phyloP scores from a whole-genome alignment of 2,888 invertebrate species.

The Horisme vitalbata region DNA sequence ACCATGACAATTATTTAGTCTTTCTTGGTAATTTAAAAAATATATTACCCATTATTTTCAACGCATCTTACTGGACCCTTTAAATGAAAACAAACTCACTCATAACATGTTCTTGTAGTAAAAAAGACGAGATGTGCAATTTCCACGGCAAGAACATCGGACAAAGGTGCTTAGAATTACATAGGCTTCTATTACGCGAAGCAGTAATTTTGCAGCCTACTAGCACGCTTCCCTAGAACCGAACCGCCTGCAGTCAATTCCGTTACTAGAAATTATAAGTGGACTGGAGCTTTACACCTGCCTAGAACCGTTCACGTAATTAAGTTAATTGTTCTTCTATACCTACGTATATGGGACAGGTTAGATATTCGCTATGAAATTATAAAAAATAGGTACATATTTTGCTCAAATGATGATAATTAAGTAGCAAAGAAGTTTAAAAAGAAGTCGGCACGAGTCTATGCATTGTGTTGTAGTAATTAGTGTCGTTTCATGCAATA shows the following conservation, averaged over 20 bases:
- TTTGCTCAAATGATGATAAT: slow-evolving; percentile 29
- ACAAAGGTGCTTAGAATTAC: slow-evolving; percentile 70
- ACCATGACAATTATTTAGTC: no score
- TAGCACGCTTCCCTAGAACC: slow-evolving; percentile 71
- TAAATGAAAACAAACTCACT: neutral
- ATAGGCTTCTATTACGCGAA: slow-evolving; percentile 66
- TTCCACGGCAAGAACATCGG: slow-evolving; percentile 52
- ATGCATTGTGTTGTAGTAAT: slow-evolving; percentile 16
- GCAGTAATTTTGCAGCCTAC: slow-evolving; percentile 72
- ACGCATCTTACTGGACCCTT: neutral
- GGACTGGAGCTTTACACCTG: slow-evolving; percentile 70
- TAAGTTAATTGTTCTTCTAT: slow-evolving; percentile 69
- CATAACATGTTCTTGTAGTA: neutral
- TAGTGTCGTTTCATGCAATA: no score
- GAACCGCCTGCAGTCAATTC: slow-evolving; percentile 72
- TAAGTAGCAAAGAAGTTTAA: slow-evolving; percentile 17
- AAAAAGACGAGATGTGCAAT: slow-evolving; percentile 27
- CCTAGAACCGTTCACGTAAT: slow-evolving; percentile 73
- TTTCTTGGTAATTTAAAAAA: no score
- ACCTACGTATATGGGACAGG: slow-evolving; percentile 42
- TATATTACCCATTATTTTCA: no score
- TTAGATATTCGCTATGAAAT: slow-evolving; percentile 32
- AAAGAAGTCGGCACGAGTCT: slow-evolving; percentile 22
- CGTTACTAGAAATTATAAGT: slow-evolving; percentile 77
- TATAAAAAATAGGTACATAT: slow-evolving; percentile 29